These are phyloP conservation scores for Eospalax fontanierii DNA, from an alignment of 2,797 vertebrate species.

Conservation along the genomic window DNA sequence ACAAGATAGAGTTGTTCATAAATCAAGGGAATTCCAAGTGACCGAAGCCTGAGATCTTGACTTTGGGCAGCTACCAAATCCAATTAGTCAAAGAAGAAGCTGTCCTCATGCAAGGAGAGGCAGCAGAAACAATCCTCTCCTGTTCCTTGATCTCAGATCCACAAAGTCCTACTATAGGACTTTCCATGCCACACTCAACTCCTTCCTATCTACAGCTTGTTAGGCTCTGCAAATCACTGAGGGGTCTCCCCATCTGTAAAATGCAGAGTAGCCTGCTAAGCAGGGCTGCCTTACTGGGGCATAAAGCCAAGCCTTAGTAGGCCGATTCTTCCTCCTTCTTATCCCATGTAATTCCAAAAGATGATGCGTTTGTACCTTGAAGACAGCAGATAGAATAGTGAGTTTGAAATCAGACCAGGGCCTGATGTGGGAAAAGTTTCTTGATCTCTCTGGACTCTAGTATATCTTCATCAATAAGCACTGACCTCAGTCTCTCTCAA, in stretches of 20 bases:
- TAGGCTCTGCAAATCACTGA: background rate
- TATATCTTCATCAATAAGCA: constrained; percentile 13
- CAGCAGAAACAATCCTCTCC: background rate
- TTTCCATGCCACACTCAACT: background rate
- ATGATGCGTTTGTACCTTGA: background rate
- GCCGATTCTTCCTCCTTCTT: background rate
- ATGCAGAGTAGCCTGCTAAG: background rate
- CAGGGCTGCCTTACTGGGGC: background rate
- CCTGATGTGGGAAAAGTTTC: constrained; percentile 14
- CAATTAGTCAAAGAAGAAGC: constrained; percentile 11
- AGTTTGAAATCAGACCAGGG: background rate
- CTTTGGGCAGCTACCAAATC: constrained; percentile 8
- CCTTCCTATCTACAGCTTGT: background rate
- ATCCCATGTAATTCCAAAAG: background rate
- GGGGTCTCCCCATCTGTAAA: background rate
- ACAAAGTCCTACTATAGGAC: background rate
- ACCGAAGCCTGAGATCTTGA: constrained; percentile 58
- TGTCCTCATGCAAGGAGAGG: background rate
- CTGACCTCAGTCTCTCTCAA: constrained; percentile 37
- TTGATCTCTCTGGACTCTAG: background rate
- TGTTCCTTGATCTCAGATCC: constrained; percentile 50
- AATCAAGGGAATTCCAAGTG: constrained; percentile 79
- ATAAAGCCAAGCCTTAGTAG: background rate
- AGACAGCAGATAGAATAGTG: constrained; percentile 5
- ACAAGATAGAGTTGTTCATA: constrained; percentile 76